Conservation (phyloP, 2,797 vertebrate species). For the Chaetodon trifasciatus region DNA sequence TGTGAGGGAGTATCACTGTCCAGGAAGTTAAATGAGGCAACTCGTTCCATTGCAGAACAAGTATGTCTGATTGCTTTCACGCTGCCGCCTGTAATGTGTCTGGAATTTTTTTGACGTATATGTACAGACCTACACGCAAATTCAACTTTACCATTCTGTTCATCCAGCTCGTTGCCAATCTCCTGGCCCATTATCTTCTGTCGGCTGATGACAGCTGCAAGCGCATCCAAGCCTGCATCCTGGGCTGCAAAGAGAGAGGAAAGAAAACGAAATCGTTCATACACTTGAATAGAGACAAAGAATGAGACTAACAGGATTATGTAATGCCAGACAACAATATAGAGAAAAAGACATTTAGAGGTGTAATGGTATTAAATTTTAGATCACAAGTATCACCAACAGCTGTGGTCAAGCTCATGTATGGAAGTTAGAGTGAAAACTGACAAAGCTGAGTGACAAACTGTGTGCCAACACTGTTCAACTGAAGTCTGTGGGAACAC, state of each 20-base stretch:
- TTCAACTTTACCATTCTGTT: conserved; percentile 93
- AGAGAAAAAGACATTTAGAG: background rate
- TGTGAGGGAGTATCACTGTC: conserved; percentile 51
- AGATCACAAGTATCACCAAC: too few species aligned
- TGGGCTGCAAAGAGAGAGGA: conserved; percentile 86
- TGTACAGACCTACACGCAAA: conserved; percentile 20
- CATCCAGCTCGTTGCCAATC: conserved; percentile 96
- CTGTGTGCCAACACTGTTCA: too few species aligned
- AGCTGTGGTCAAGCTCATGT: too few species aligned
- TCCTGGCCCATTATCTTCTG: conserved; percentile 98
- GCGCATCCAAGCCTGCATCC: conserved; percentile 95
- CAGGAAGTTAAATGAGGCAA: conserved; percentile 60
- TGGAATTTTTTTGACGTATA: conserved; percentile 57
- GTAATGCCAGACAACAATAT: background rate
- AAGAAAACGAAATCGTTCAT: background rate
- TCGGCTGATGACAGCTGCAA: conserved; percentile 92
- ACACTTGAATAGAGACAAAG: background rate
- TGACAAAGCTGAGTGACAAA: too few species aligned
- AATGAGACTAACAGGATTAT: background rate
- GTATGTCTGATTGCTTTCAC: conserved; percentile 66
- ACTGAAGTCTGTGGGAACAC: too few species aligned
- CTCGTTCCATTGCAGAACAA: conserved; percentile 61
- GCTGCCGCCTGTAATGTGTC: conserved; percentile 52
- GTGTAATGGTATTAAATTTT: too few species aligned
- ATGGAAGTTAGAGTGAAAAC: too few species aligned